Conservation (phyloP, 2,888 invertebrate species). For the Ecliptopera silaceata region DNA sequence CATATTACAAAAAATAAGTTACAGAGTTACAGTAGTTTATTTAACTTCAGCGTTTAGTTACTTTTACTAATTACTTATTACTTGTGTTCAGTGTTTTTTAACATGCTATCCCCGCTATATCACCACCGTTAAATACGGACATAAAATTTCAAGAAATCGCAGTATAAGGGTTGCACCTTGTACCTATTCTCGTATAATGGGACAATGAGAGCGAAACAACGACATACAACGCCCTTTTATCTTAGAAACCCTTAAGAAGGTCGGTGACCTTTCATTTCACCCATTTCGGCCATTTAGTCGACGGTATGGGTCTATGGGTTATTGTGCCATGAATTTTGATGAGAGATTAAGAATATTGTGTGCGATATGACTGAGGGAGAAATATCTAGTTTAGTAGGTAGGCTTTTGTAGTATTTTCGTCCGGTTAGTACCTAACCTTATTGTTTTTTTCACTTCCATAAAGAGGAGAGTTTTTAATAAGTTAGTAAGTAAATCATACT, state of each 20-base stretch:
- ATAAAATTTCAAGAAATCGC: background rate
- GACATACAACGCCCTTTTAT: constrained; percentile 56
- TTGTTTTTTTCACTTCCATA: background rate
- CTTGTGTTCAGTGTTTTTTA: no score
- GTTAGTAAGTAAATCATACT: no score
- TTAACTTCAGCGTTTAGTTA: no score
- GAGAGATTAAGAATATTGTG: constrained; percentile 22
- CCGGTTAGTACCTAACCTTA: background rate
- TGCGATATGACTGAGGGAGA: background rate
- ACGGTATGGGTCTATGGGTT: no score
- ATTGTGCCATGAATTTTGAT: constrained; percentile 50
- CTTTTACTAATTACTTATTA: no score
- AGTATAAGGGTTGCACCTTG: constrained; percentile 5
- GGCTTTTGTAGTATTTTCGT: background rate
- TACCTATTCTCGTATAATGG: constrained; percentile 46
- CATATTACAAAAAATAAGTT: no score
- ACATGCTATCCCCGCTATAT: no score
- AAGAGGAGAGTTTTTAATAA: no score
- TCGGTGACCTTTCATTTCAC: constrained; percentile 56
- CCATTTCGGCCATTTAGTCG: constrained; percentile 43
- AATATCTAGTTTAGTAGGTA: background rate
- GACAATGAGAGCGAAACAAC: constrained; percentile 60
- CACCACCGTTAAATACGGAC: background rate
- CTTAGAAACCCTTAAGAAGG: constrained; percentile 46
- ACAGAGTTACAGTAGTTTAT: no score